A percentile compares a stretch with the other conserved stretches of the same genome.
These are phyloP conservation scores for Lagopus leucura DNA, from an alignment of 2,113 vertebrate species.

Conservation along the genomic window DNA sequence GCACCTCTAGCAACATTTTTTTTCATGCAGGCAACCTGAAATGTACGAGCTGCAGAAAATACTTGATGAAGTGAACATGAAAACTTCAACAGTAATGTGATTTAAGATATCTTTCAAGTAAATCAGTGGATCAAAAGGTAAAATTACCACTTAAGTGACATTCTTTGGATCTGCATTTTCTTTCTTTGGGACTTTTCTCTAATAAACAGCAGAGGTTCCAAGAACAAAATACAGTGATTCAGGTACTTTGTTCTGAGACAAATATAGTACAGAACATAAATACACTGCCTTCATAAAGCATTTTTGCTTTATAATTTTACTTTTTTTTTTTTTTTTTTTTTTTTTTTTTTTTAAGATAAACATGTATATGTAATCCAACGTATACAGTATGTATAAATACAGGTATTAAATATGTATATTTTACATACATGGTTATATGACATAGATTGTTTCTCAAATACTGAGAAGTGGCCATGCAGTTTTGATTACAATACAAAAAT, in stretches of 20 bases:
- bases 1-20: neutral
- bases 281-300: neutral
- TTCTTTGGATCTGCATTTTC: neutral
- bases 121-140: neutral
- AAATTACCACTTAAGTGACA: neutral
- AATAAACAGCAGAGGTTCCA: neutral
- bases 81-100: neutral
- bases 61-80: neutral
- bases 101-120: neutral
- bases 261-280: neutral
- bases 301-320: neutral
- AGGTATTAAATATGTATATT: neutral
- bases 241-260: neutral
- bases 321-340: rapidly evolving
- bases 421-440: neutral
- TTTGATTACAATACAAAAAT: neutral
- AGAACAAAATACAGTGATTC: neutral
- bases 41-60: neutral
- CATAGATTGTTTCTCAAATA: neutral
- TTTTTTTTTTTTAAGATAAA: neutral
- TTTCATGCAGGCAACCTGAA: neutral
- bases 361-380: neutral
- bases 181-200: neutral
- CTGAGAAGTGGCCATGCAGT: neutral
- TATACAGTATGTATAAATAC: neutral